A percentile compares a stretch with the other conserved stretches of the same genome.
These are phyloP conservation scores for Prietella phreatophila DNA, from an alignment of 2,113 vertebrate genomes.

Conservation along the genomic window DNA sequence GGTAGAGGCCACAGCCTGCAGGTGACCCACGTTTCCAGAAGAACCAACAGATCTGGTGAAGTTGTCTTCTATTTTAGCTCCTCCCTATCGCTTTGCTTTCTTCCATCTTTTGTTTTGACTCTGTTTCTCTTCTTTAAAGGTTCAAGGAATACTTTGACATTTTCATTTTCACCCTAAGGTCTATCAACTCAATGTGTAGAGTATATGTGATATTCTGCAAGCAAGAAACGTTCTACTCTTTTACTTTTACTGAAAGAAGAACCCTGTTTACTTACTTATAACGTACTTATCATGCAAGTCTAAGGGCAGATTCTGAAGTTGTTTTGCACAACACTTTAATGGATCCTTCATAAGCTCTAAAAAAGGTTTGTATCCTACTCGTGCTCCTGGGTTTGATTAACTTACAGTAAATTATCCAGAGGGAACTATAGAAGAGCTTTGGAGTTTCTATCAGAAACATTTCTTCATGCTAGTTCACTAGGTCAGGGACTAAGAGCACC, in stretches of 20 bases:
- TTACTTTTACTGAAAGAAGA: not conserved
- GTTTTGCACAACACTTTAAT: not conserved
- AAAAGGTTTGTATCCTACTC: not conserved
- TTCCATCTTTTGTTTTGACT: not conserved
- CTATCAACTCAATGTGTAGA: not conserved
- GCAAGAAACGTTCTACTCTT: not conserved
- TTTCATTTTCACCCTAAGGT: not conserved
- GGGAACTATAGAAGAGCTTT: not conserved
- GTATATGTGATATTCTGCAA: not conserved
- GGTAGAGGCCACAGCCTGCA: conserved; percentile 73
- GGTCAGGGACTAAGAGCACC: not conserved
- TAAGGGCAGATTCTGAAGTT: not conserved
- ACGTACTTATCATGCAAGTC: not conserved
- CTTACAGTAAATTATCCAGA: not conserved
- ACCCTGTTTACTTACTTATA: not conserved
- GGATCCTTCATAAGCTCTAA: not conserved
- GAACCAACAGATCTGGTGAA: conserved; percentile 12
- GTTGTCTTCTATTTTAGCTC: not conserved
- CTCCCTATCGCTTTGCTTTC: not conserved
- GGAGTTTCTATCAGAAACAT: not conserved
- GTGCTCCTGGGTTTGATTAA: not conserved
- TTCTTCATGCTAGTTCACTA: not conserved
- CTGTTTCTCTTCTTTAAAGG: not conserved
- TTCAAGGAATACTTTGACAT: not conserved
- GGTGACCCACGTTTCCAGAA: conserved; percentile 12